phyloP scores from a whole-genome alignment of 2,797 vertebrate genomes.

The Aeoliscus strigatus region DNA sequence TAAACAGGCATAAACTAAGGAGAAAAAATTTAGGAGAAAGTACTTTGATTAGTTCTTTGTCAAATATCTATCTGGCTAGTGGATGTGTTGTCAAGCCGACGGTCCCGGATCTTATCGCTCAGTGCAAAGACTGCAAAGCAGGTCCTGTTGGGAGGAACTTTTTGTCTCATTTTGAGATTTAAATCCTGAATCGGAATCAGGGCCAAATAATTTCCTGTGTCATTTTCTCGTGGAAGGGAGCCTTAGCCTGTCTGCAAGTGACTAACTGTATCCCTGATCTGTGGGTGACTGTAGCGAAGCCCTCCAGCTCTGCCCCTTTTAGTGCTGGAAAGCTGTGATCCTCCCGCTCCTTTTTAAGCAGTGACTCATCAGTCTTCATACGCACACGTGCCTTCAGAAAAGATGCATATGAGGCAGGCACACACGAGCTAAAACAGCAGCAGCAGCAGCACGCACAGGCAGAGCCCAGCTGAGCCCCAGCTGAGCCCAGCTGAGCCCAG shows the following conservation, averaged over 20 bases:
- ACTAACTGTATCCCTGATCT: constrained; percentile 30
- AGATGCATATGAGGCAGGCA: constrained; percentile 13
- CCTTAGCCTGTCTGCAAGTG: constrained; percentile 24
- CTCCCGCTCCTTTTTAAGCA: constrained; percentile 21
- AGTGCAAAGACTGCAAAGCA: neutral
- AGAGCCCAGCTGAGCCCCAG: constrained; percentile 60
- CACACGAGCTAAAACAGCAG: constrained; percentile 5
- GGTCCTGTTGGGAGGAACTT: constrained; percentile 6
- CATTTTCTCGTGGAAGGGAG: constrained; percentile 13
- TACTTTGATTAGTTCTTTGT: neutral
- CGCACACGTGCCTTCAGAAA: constrained; percentile 14
- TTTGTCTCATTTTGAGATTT: constrained; percentile 29
- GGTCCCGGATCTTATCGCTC: constrained; percentile 6
- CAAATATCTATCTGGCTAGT: neutral
- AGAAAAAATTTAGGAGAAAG: too few relatives aligned
- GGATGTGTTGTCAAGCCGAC: neutral
- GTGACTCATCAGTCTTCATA: constrained; percentile 10
- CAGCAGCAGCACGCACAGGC: constrained; percentile 12
- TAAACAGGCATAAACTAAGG: too few relatives aligned
- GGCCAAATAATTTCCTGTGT: constrained; percentile 45
- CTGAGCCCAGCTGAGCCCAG: too few relatives aligned
- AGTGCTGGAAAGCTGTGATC: constrained; percentile 46
- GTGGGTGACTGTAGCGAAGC: constrained; percentile 34
- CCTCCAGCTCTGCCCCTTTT: constrained; percentile 28
- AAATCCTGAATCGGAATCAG: constrained; percentile 20